phyloP scores from a whole-genome alignment of 2,797 vertebrate genomes.

The Carcharodon carcharias region DNA sequence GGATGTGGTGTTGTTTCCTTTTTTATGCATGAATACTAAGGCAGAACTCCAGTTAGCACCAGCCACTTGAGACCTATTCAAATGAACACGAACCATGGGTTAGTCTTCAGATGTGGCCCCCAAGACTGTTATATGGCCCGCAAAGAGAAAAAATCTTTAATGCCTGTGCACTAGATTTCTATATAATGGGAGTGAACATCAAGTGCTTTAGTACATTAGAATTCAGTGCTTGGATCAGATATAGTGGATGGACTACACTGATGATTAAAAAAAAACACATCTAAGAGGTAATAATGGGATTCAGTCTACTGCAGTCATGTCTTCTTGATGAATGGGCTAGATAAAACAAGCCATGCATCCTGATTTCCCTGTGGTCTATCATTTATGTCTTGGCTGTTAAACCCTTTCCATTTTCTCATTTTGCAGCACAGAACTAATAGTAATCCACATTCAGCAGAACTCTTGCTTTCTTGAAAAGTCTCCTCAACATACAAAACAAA shows the following conservation, averaged over 20 bases:
- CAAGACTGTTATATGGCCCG: background rate
- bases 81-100: background rate
- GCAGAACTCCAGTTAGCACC: no score
- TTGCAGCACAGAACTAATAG: background rate
- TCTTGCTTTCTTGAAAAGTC: background rate
- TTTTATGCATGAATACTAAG: background rate
- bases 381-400: background rate
- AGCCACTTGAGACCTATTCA: background rate
- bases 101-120: no score
- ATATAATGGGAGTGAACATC: background rate
- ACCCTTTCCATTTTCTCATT: background rate
- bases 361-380: background rate
- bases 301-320: background rate
- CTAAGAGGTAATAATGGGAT: background rate
- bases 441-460: background rate
- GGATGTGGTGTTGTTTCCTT: background rate
- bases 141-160: background rate
- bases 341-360: background rate
- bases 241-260: background rate
- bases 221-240: background rate
- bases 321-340: background rate
- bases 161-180: background rate
- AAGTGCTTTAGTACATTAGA: background rate
- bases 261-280: background rate
- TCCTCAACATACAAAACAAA: no score